phyloP scores from a whole-genome alignment of 23 tunicate species.

The Styela plicata region DNA sequence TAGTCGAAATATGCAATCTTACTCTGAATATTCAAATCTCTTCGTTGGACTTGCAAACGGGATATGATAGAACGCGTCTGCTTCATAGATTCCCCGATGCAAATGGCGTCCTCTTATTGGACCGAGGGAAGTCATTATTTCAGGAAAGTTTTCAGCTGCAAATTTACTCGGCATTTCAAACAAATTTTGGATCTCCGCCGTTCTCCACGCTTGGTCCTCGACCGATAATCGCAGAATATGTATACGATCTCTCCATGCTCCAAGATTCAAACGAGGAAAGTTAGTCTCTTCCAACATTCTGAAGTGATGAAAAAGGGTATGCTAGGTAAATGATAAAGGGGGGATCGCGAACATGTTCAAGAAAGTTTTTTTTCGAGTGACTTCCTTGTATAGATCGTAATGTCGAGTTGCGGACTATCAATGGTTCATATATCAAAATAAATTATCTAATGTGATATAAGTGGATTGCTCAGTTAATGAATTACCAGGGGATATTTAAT shows the following conservation, averaged over 20 bases:
- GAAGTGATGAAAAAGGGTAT: no score
- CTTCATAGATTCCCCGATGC: constrained; percentile 7
- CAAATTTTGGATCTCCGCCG: not conserved
- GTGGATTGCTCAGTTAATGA: no score
- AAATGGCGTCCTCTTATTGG: constrained; percentile 11
- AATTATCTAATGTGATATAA: no score
- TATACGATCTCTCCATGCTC: not conserved
- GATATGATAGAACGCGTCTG: constrained; percentile 20
- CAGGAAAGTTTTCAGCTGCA: constrained; percentile 2
- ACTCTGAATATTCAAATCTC: constrained; percentile 19
- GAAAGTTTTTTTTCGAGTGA: no score
- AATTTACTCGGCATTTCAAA: not conserved
- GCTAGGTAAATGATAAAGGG: no score
- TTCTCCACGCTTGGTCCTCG: not conserved
- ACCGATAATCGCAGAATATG: not conserved
- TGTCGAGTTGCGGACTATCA: no score
- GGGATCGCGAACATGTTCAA: no score
- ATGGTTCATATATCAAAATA: no score
- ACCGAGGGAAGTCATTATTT: not conserved
- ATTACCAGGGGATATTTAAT: no score
- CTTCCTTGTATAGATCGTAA: no score
- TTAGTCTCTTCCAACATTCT: not conserved
- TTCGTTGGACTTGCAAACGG: constrained; percentile 10
- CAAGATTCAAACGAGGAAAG: constrained; percentile 3
- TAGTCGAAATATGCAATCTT: not conserved